Conservation (phyloP, 2,888 invertebrate species). For the Hydriomena furcata region DNA sequence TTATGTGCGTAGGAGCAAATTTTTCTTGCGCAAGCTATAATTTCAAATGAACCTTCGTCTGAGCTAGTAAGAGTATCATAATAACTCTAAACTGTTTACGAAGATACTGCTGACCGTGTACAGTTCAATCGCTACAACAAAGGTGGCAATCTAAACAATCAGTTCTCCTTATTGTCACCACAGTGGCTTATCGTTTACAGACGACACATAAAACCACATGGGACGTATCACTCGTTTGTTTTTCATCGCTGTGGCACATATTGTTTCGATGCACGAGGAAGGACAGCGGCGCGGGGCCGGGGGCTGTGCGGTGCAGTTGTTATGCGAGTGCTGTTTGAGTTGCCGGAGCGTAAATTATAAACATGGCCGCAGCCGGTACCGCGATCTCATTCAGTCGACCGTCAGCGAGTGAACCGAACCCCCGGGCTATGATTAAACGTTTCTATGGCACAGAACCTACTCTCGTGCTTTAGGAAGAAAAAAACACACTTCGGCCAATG, state of each 20-base stretch:
- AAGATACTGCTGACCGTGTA: constrained; percentile 32
- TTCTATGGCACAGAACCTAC: constrained; percentile 68
- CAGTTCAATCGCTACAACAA: constrained; percentile 34
- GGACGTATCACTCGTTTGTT: constrained; percentile 51
- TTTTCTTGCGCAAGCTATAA: background rate
- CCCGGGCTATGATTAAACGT: constrained; percentile 59
- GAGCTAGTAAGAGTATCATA: constrained; percentile 21
- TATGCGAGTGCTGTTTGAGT: constrained; percentile 63
- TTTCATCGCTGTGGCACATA: constrained; percentile 50
- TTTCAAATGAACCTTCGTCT: constrained; percentile 10
- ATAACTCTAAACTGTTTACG: constrained; percentile 34
- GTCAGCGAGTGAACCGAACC: constrained; percentile 51
- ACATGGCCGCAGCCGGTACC: constrained; percentile 47
- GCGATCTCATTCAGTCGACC: constrained; percentile 55
- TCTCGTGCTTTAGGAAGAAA: constrained; percentile 61
- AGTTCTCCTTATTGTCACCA: constrained; percentile 39
- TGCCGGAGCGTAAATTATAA: constrained; percentile 52
- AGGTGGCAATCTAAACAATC: constrained; percentile 38
- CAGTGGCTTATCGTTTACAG: constrained; percentile 41
- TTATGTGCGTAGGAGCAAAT: too few species aligned
- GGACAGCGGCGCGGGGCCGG: constrained; percentile 33
- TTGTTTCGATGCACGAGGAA: constrained; percentile 52
- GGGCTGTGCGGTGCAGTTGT: constrained; percentile 56
- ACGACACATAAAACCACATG: constrained; percentile 54
- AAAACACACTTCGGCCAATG: constrained; percentile 75